Percentiles rank a stretch among this genome's conserved stretches.
Conservation (phyloP, 2,797 vertebrate species). For the Danio kyathit region DNA sequence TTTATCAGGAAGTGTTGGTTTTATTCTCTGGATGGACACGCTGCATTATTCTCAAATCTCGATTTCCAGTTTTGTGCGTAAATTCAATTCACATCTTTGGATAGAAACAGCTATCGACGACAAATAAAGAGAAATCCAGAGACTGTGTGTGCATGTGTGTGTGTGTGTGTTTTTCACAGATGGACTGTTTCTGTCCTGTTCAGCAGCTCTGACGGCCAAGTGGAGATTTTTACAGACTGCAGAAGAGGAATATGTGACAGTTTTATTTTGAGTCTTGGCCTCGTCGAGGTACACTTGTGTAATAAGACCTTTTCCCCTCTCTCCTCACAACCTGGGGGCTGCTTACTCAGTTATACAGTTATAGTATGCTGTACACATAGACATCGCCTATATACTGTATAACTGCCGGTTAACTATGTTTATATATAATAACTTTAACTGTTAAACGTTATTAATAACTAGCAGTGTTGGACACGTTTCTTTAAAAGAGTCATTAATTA, state of each 20-base stretch:
- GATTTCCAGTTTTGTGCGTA: too few relatives aligned
- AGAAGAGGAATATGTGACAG: slow-evolving; percentile 44
- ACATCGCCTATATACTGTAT: too few relatives aligned
- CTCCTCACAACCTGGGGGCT: slow-evolving; percentile 1
- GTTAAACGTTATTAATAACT: too few relatives aligned
- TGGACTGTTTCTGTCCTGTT: not conserved
- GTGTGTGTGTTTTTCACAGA: not conserved
- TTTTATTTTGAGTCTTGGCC: slow-evolving; percentile 39
- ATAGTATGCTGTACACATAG: too few relatives aligned
- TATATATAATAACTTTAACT: too few relatives aligned
- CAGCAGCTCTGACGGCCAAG: slow-evolving; percentile 14
- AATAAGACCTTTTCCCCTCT: slow-evolving; percentile 30
- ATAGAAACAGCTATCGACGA: not conserved
- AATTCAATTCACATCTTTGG: too few relatives aligned
- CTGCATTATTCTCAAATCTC: too few relatives aligned
- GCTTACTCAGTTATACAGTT: not conserved
- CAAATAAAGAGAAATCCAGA: slow-evolving; percentile 12
- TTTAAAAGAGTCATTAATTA: too few relatives aligned
- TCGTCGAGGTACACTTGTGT: slow-evolving; percentile 25
- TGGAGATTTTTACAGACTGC: slow-evolving; percentile 40
- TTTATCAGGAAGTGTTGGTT: too few relatives aligned
- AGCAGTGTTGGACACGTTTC: too few relatives aligned
- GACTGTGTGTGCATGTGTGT: slow-evolving; percentile 6
- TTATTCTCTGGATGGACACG: too few relatives aligned
- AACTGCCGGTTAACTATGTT: too few relatives aligned